Conservation (phyloP, 2,113 vertebrate species). For the Macquaria ambigua region DNA sequence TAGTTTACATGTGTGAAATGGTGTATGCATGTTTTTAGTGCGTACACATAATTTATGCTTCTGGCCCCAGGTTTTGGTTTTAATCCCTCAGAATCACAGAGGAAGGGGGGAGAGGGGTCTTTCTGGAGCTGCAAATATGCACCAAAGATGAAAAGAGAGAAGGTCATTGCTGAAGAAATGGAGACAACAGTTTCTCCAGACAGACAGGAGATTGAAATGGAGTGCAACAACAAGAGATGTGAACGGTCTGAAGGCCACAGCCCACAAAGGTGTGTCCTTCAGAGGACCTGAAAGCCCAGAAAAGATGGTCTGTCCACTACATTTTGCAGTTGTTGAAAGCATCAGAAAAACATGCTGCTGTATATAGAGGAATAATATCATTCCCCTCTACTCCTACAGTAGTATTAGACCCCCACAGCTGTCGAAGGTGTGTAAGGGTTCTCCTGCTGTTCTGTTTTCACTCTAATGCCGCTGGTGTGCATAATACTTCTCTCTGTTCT, state of each 20-base stretch:
- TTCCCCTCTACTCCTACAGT: not conserved
- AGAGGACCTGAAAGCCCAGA: not conserved
- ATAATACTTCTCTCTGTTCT: not conserved
- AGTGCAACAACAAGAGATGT: not conserved
- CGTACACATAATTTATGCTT: not conserved
- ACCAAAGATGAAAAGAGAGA: not conserved
- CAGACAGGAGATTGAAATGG: not conserved
- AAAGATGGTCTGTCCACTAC: not conserved
- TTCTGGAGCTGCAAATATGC: not conserved
- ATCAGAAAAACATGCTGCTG: not conserved
- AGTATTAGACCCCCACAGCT: not conserved
- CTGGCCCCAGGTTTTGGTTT: not conserved
- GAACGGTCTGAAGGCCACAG: not conserved
- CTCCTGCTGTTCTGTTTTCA: conserved; percentile 13
- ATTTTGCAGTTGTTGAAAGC: not conserved
- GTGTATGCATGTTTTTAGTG: not conserved
- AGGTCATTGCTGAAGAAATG: not conserved
- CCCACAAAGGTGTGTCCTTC: not conserved
- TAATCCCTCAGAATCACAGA: not conserved
- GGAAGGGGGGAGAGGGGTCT: too few species aligned
- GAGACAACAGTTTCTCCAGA: not conserved
- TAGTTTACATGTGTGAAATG: not conserved
- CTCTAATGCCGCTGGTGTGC: not conserved
- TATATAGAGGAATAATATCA: not conserved
- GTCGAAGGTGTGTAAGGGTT: not conserved